Evolutionary conservation across 1,140 invertebrate genomes (phyloP).

Genomic region (Anoplophora glabripennis): DNA sequence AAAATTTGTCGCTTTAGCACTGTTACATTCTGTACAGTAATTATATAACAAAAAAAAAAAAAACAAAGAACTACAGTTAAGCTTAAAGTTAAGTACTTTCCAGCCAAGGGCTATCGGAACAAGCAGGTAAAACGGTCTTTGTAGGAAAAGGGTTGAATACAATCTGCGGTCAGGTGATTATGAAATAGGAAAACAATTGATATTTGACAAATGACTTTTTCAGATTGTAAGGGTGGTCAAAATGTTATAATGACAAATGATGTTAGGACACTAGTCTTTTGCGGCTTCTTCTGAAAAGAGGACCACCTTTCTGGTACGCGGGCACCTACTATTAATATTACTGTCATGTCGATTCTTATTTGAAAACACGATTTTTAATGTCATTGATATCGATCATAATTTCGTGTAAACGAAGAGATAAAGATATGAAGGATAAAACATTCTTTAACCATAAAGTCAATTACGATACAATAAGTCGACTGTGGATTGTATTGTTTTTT

Average conservation of each 20-base stretch:
- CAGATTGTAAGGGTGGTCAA: conserved; percentile 36
- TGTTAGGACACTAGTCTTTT: conserved; percentile 37
- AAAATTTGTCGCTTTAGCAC: too few relatives aligned
- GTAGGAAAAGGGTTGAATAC: conserved; percentile 31
- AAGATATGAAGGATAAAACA: background rate
- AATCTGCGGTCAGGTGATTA: conserved; percentile 33
- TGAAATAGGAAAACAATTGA: conserved; percentile 36
- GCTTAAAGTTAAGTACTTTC: too few relatives aligned
- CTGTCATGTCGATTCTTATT: conserved; percentile 30
- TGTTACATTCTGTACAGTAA: too few relatives aligned
- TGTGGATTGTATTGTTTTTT: too few relatives aligned
- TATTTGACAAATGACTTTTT: conserved; percentile 42
- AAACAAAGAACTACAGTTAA: too few relatives aligned
- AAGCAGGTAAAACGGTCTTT: conserved; percentile 2
- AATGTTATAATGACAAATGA: conserved; percentile 38
- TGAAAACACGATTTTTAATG: conserved; percentile 28
- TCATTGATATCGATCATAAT: conserved; percentile 28
- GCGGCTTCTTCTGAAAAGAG: conserved; percentile 29
- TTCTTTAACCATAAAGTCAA: background rate
- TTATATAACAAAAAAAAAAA: too few relatives aligned
- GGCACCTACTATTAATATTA: conserved; percentile 39
- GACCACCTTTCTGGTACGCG: conserved; percentile 38
- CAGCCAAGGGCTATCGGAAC: too few relatives aligned
- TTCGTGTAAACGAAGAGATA: background rate
- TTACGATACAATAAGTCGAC: background rate